Base-by-base conservation (phyloP, 2,888 invertebrate genomes). In the Ephialtes manifestator region DNA sequence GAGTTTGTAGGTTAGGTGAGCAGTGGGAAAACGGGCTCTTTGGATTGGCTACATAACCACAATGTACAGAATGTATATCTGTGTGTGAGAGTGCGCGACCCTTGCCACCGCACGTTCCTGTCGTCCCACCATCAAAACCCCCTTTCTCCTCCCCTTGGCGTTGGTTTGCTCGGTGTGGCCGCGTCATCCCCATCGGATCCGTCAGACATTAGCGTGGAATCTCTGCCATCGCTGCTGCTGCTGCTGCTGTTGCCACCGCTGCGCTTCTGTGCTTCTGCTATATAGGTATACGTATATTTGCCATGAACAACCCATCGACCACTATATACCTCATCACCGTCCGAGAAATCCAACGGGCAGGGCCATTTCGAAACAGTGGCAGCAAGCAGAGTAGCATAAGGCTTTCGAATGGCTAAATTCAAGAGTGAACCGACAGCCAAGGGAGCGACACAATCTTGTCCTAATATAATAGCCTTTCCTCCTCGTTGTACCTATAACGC, bases 401-500 rank as follows among this genome's bases (percentile, higher is more conserved):
- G 39, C 53, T n/a, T n/a, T 53, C 72, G 58, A 72, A 58, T 72
- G 43, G 43, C 72, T 43, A 35, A 72, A 72, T 18, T 18, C 70
- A 46, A 31, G 48, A 70, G 46, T 51, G 74, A 48, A 28, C 53
- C 43, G 43, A 55, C 48, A 68, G 39, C 63, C 24, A 72, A 72
- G 67, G 75, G 55, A 58, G 51, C 43, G 74, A 82, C 81, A 82
- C 81, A 85, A 79, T 85, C 82, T 79, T 82, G 78, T 82, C 20
- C 75, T 58, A 55, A 65, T 70, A 79, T 82, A 85, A 85, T 75
- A 70, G 78, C 71, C 72, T 75, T 24, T 65, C 74, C 74, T 74
- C 75, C 75, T 76, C 82, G 79, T 82, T 80, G 65, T 75, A 46
- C 18, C 71, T 65, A 65, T 79, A 82, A 85, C 75, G 82, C 75